phyloP scores from a whole-genome alignment of 2,888 invertebrate genomes.

The Diogma glabrata region DNA sequence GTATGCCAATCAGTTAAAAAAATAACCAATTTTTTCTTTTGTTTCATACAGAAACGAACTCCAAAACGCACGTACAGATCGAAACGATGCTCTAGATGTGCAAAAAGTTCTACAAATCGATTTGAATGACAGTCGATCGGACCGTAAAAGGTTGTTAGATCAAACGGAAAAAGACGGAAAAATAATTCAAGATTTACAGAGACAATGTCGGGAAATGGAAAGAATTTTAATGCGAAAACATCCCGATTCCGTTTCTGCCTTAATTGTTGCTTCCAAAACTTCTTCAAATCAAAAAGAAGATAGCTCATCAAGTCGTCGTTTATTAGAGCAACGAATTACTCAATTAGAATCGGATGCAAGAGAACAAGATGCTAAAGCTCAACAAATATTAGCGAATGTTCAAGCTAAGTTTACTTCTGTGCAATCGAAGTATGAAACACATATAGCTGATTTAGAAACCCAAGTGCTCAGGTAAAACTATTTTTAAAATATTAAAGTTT shows the following conservation, averaged over 20 bases:
- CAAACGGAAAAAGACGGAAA: conserved; percentile 53
- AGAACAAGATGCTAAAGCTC: conserved; percentile 57
- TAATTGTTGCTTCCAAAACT: conserved; percentile 53
- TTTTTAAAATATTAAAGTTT: no score
- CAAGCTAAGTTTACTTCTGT: conserved; percentile 67
- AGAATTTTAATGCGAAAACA: conserved; percentile 66
- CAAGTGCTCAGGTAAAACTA: conserved; percentile 40
- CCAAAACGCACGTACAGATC: conserved; percentile 32
- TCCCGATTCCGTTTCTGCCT: conserved; percentile 70
- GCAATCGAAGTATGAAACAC: conserved; percentile 63
- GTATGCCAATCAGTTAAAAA: no score
- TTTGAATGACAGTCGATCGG: conserved; percentile 36
- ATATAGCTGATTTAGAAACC: conserved; percentile 61
- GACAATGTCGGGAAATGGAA: conserved; percentile 76
- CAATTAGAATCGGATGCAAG: conserved; percentile 58
- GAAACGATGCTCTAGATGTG: conserved; percentile 36
- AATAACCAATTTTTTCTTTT: no score
- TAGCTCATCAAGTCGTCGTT: conserved; percentile 32
- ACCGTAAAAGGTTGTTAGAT: conserved; percentile 40
- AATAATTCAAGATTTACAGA: conserved; percentile 59
- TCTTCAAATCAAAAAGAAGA: conserved; percentile 38
- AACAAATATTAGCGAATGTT: conserved; percentile 56
- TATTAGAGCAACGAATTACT: conserved; percentile 58
- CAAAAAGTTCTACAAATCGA: conserved; percentile 39
- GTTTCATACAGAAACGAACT: no score